Conservation (phyloP, 1,140 invertebrate genomes). For the Schlechtendalia chinensis region DNA sequence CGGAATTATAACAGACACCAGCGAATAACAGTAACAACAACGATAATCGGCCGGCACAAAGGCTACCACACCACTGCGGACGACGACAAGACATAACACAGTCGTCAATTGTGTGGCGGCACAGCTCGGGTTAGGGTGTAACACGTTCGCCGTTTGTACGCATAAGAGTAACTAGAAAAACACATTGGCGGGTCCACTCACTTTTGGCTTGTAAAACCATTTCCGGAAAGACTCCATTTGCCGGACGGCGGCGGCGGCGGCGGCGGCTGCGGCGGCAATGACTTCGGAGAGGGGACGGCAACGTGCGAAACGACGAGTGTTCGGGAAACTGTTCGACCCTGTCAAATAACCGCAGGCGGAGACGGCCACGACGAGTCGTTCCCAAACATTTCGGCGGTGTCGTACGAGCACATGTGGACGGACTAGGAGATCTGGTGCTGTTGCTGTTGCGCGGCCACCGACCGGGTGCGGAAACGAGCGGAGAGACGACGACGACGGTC, state of each 20-base stretch:
- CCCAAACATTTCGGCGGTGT: neutral
- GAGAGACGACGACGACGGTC: neutral
- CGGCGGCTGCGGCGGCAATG: too few relatives aligned
- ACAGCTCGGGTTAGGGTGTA: too few relatives aligned
- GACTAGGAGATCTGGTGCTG: neutral
- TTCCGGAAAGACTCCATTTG: slow-evolving; percentile 84
- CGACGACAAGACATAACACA: too few relatives aligned
- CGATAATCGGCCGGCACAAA: too few relatives aligned
- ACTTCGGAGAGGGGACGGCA: neutral
- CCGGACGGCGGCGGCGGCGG: neutral
- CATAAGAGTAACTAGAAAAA: too few relatives aligned
- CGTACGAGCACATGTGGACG: neutral
- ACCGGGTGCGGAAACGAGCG: neutral
- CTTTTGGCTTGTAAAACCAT: slow-evolving; percentile 90
- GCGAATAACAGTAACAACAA: too few relatives aligned
- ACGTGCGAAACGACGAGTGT: neutral
- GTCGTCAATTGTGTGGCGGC: too few relatives aligned
- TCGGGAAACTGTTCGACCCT: neutral
- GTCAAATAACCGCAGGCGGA: slow-evolving; percentile 5
- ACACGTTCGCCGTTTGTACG: too few relatives aligned
- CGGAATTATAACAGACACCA: too few relatives aligned
- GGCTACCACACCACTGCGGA: too few relatives aligned
- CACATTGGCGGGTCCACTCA: slow-evolving; percentile 57
- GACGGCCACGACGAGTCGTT: neutral
- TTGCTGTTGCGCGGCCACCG: too few relatives aligned